A percentile compares a stretch with the other conserved stretches of the same genome.
These are phyloP conservation scores for Mythimna vitellina DNA, from an alignment of 2,888 invertebrate species.

Conservation along the genomic window DNA sequence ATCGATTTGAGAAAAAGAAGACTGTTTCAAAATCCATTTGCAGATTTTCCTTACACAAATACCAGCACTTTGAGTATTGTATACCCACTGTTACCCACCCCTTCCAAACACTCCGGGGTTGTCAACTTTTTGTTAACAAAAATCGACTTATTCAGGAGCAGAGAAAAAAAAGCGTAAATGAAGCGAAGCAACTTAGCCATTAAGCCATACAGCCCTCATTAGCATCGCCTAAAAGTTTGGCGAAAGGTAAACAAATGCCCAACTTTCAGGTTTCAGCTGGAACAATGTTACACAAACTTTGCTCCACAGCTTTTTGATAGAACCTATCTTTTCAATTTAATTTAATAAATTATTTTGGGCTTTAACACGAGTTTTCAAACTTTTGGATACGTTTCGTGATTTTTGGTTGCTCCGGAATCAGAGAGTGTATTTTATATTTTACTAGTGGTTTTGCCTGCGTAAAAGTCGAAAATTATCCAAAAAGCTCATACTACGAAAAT, in stretches of 20 bases:
- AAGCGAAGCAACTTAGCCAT: constrained; percentile 59
- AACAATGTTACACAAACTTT: constrained; percentile 55
- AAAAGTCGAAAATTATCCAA: background rate
- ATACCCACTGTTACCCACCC: constrained; percentile 4
- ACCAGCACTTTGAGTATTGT: background rate
- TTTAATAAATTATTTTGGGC: constrained; percentile 56
- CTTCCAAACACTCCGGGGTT: constrained; percentile 4
- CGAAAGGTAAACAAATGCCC: constrained; percentile 58
- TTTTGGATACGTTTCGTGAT: constrained; percentile 42
- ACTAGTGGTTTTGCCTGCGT: background rate
- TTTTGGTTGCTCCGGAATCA: constrained; percentile 8
- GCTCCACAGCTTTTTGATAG: constrained; percentile 53
- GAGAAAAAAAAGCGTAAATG: constrained; percentile 47
- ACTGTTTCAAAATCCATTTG: too few relatives aligned
- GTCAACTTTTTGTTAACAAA: constrained; percentile 38
- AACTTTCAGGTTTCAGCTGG: constrained; percentile 61
- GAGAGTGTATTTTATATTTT: constrained; percentile 15
- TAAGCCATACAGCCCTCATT: constrained; percentile 59
- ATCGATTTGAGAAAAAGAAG: too few relatives aligned
- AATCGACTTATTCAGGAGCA: constrained; percentile 10
- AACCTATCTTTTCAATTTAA: constrained; percentile 60
- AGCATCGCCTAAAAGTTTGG: constrained; percentile 61
- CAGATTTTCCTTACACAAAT: too few relatives aligned
- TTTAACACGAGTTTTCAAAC: constrained; percentile 43
- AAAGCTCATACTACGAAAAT: background rate